Base-by-base conservation (phyloP, 1,140 invertebrate genomes). In the Drosophila pectinifera region DNA sequence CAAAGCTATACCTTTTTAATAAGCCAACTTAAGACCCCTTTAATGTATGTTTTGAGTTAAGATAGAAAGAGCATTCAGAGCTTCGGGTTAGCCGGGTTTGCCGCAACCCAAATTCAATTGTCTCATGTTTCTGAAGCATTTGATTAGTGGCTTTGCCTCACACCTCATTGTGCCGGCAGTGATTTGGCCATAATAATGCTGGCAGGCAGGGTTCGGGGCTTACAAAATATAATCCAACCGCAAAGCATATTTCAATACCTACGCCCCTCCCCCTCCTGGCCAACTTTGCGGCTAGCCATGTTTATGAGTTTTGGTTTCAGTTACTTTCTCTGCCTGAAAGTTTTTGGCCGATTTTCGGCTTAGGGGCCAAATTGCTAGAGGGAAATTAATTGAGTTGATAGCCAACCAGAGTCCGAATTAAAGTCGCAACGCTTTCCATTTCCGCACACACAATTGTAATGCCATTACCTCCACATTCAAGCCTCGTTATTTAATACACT, bases 161-260 rank as follows among this genome's bases (percentile, higher is more conserved):
- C 59, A 67, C 56, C 14, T 26, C 59, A 64, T 39, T 43, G 39
- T 18, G 64, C 36, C 58, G 51, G 36, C 64, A 65, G 45, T 39
- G 45, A 68, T 65, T 41, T 24, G 16, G 26, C 55, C 42, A 20
- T 6, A 31, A 49, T 31, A 31, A 34, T 3, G 18, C 7, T 10
- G 28, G 28, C 31, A 18, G 24, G n/a, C 10, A 11, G 14, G 39
- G 7, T 28, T 20, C 7, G 4, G 36, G 11, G 36, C 28, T 59
- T 55, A 61, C 68, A 38, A 61, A 43, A 53, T 46, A 59, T 68
- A 76, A 69, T 59, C 38, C 43, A 38, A 77, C 74, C 74, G 55
- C 73, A 77, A 18, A 59, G 57, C 38, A 41, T 43, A 61, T 59
- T 69, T 53, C 46, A 45, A 39, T 48, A 13, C 10, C 34, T 5